Evolutionary conservation across 2,888 invertebrate genomes (phyloP).

Genomic region (Lasioglossum villosulum): DNA sequence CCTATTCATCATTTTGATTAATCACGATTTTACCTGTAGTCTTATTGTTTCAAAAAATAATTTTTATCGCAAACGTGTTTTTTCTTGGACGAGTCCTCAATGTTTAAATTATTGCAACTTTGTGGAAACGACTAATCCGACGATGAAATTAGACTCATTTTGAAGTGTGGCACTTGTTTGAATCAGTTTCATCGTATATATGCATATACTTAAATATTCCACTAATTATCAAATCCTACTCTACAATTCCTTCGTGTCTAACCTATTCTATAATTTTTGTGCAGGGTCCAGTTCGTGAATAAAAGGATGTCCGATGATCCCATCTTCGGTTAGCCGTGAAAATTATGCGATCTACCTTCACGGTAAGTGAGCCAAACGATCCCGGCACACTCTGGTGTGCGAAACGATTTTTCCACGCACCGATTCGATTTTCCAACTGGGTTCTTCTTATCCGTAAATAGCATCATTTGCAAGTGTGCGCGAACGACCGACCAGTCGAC

Average conservation of each 20-base stretch:
- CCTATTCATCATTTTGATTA: fast-evolving
- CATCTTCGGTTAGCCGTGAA: conserved; percentile 19
- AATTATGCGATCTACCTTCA: conserved; percentile 34
- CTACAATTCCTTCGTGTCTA: not conserved
- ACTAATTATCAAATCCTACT: not conserved
- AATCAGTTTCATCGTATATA: too few relatives aligned
- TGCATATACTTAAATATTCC: not conserved
- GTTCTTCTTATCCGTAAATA: not conserved
- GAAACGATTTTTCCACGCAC: not conserved
- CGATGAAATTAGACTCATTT: too few relatives aligned
- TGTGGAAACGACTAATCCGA: too few relatives aligned
- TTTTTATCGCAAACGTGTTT: too few relatives aligned
- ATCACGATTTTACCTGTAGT: not conserved
- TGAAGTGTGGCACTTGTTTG: too few relatives aligned
- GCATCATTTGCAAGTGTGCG: not conserved
- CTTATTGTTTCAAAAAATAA: too few relatives aligned
- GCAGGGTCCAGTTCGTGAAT: conserved; percentile 29
- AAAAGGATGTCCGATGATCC: conserved; percentile 23
- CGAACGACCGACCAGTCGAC: not conserved
- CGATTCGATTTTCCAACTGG: not conserved
- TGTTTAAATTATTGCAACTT: too few relatives aligned
- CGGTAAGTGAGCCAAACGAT: conserved; percentile 9
- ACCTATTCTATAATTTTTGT: not conserved
- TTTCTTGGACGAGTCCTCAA: too few relatives aligned
- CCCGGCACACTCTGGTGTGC: not conserved